These are phyloP conservation scores for Spodoptera frugiperda DNA, from an alignment of 1,140 invertebrate genomes.

Conservation along the genomic window DNA sequence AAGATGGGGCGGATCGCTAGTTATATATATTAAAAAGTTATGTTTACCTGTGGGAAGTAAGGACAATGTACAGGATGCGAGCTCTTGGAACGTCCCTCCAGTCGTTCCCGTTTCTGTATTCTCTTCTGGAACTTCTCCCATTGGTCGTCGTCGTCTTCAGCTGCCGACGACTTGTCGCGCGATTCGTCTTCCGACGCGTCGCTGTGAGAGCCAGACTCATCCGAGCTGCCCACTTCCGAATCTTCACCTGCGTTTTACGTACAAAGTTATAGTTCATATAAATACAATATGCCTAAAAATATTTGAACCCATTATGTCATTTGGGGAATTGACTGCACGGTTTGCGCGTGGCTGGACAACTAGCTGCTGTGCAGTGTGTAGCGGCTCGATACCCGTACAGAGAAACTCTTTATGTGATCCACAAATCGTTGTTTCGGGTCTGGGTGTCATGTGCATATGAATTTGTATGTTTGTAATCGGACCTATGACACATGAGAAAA, in stretches of 20 bases:
- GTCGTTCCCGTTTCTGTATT: conserved; percentile 93
- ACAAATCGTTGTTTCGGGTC: no score
- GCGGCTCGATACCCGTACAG: no score
- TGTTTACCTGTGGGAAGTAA: conserved; percentile 93
- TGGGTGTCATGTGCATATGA: no score
- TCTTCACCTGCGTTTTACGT: conserved; percentile 62
- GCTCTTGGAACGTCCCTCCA: conserved; percentile 97
- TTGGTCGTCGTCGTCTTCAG: conserved; percentile 91
- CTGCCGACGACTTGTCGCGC: conserved; percentile 86
- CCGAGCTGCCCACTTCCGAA: conserved; percentile 73
- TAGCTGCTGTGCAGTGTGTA: no score
- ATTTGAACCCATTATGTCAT: no score
- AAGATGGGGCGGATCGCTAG: no score
- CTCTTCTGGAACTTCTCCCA: conserved; percentile 93
- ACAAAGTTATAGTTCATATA: neutral
- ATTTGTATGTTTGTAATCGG: no score
- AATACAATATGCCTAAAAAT: neutral
- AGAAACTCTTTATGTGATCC: no score
- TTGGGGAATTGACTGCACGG: no score
- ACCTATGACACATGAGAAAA: no score
- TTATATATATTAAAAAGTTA: no score
- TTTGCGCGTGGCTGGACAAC: no score
- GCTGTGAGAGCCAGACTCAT: conserved; percentile 66
- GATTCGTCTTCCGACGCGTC: conserved; percentile 81
- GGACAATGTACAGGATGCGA: conserved; percentile 99